Evolutionary conservation across 2,888 invertebrate species (phyloP).

Genomic region (Adelphocoris suturalis): DNA sequence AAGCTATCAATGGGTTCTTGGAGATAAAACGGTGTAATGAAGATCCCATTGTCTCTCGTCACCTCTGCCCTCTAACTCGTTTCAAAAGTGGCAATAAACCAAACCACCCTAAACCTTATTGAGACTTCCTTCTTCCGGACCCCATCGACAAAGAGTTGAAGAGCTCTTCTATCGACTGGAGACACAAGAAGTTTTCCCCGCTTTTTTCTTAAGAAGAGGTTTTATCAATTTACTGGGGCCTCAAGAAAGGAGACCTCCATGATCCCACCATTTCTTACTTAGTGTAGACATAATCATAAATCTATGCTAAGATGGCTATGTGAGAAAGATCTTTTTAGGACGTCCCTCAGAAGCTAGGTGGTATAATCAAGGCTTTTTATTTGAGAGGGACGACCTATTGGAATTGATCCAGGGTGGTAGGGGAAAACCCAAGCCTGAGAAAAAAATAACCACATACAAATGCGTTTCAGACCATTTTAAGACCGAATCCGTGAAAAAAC

Average conservation of each 20-base stretch:
- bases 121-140: background rate
- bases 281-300: too few species aligned
- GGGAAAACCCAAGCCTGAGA: too few species aligned
- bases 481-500: too few species aligned
- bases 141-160: constrained; percentile 10
- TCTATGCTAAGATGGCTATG: too few species aligned
- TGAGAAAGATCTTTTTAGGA: too few species aligned
- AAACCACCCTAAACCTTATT: constrained; percentile 19
- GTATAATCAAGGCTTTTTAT: too few species aligned
- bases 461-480: too few species aligned
- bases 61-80: constrained; percentile 14
- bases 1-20: background rate
- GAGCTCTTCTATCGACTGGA: background rate
- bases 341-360: too few species aligned
- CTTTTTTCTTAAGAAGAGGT: background rate
- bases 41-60: constrained; percentile 27
- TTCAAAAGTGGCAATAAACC: constrained; percentile 27
- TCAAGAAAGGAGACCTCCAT: background rate
- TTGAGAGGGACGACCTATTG: too few species aligned
- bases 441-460: too few species aligned
- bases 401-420: too few species aligned
- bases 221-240: constrained; percentile 15
- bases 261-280: too few species aligned
- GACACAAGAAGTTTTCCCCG: constrained; percentile 14
- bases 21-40: background rate